These are phyloP conservation scores for Fopius arisanus DNA, from an alignment of 1,140 invertebrate species.

Conservation along the genomic window DNA sequence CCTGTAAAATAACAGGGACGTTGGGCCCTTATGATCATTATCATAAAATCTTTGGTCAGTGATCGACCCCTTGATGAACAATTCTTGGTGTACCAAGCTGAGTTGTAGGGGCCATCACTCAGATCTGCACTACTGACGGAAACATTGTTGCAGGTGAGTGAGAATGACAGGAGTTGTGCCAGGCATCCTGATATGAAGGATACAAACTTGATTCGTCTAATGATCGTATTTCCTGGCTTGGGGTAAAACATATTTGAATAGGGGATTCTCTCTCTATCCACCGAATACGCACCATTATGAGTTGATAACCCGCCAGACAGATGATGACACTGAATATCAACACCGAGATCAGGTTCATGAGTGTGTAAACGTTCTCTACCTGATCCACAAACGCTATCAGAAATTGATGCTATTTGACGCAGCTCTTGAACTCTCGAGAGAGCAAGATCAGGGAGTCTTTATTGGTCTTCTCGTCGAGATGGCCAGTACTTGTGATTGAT, in stretches of 20 bases:
- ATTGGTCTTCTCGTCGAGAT: neutral
- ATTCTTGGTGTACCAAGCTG: constrained; percentile 17
- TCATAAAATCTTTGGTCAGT: neutral
- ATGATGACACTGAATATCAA: constrained; percentile 6
- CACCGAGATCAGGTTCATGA: constrained; percentile 14
- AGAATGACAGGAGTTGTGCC: constrained; percentile 21
- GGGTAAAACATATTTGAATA: too few species aligned
- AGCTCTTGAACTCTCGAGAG: neutral
- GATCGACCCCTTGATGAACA: neutral
- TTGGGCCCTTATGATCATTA: constrained; percentile 10
- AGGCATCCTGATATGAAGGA: neutral
- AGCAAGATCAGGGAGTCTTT: neutral
- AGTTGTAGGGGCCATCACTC: neutral
- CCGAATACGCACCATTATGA: constrained; percentile 4
- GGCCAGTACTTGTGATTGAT: neutral
- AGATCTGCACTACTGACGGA: neutral
- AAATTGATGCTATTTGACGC: neutral
- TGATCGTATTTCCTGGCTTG: neutral
- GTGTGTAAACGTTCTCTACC: constrained; percentile 2
- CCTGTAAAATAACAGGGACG: constrained; percentile 22
- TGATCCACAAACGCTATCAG: neutral
- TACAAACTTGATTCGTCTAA: neutral
- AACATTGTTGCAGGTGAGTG: constrained; percentile 21
- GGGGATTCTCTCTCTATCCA: too few species aligned
- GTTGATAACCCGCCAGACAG: constrained; percentile 14